A percentile compares a stretch with the other conserved stretches of the same genome.
Conservation (phyloP, 2,113 vertebrate species). For the Laticauda laticaudata region DNA sequence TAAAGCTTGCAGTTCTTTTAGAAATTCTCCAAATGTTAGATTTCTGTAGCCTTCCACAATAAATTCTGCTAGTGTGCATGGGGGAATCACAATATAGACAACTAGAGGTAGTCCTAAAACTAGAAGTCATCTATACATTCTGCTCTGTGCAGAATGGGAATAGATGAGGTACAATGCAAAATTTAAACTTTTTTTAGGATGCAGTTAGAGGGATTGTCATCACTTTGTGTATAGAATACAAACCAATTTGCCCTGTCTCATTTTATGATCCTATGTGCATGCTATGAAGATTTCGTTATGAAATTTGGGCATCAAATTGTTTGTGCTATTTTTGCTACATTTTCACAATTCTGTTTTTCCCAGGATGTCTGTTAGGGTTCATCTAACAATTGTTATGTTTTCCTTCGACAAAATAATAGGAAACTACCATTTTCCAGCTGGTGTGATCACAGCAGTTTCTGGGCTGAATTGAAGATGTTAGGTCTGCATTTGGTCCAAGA, state of each 20-base stretch:
- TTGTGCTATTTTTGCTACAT: not conserved
- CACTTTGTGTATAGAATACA: not conserved
- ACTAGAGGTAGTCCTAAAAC: not conserved
- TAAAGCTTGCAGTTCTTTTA: slow-evolving; percentile 40
- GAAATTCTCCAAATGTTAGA: slow-evolving; percentile 2
- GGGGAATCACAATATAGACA: not conserved
- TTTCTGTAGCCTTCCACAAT: not conserved
- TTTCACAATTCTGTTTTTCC: not conserved
- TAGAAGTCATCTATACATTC: not conserved
- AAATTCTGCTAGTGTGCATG: too few relatives aligned
- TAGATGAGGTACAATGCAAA: not conserved
- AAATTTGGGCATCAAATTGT: not conserved
- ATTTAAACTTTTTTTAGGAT: not conserved
- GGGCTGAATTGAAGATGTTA: not conserved
- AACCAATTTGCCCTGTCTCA: not conserved
- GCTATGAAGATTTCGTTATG: not conserved
- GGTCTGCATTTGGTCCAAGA: not conserved
- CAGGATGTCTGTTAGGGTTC: not conserved
- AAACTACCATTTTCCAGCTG: not conserved
- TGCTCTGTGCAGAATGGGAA: not conserved
- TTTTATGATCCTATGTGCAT: not conserved
- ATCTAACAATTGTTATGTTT: not conserved
- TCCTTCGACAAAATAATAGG: not conserved
- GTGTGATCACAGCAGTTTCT: not conserved
- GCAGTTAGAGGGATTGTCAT: not conserved